These are phyloP conservation scores for Neolamprologus cancellatus DNA, from an alignment of 2,113 vertebrate genomes.

Conservation along the genomic window DNA sequence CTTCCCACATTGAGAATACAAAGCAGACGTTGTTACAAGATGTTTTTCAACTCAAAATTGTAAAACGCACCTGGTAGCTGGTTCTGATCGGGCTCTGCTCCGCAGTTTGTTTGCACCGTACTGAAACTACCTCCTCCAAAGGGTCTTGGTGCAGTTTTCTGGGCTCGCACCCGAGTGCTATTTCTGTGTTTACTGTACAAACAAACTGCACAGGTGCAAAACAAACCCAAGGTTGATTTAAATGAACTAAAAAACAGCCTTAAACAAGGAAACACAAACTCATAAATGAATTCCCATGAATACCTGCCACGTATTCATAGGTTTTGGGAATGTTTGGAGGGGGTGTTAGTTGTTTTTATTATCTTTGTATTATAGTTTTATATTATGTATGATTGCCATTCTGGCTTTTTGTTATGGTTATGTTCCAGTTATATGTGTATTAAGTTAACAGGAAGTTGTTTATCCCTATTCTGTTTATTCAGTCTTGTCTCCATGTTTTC, in stretches of 20 bases:
- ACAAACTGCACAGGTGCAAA: background rate
- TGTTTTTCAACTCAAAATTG: background rate
- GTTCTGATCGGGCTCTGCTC: accelerated
- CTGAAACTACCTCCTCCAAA: background rate
- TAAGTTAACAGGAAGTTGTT: background rate
- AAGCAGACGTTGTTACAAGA: accelerated
- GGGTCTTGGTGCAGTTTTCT: background rate
- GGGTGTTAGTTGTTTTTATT: accelerated
- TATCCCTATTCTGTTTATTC: background rate
- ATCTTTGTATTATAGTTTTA: background rate
- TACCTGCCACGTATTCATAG: background rate
- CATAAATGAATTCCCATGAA: background rate
- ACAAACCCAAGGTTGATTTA: background rate
- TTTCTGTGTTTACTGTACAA: background rate
- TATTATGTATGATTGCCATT: background rate
- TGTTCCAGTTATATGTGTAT: background rate
- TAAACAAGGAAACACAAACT: background rate
- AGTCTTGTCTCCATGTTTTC: background rate
- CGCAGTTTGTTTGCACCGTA: background rate
- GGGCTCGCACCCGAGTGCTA: accelerated
- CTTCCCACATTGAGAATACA: background rate
- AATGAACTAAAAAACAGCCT: background rate
- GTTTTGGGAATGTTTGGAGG: background rate
- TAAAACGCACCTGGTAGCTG: background rate
- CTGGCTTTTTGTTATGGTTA: background rate